A percentile compares a stretch with the other conserved stretches of the same genome.
These are phyloP conservation scores for Microchirus variegatus DNA, from an alignment of 2,797 vertebrate species.

Conservation along the genomic window DNA sequence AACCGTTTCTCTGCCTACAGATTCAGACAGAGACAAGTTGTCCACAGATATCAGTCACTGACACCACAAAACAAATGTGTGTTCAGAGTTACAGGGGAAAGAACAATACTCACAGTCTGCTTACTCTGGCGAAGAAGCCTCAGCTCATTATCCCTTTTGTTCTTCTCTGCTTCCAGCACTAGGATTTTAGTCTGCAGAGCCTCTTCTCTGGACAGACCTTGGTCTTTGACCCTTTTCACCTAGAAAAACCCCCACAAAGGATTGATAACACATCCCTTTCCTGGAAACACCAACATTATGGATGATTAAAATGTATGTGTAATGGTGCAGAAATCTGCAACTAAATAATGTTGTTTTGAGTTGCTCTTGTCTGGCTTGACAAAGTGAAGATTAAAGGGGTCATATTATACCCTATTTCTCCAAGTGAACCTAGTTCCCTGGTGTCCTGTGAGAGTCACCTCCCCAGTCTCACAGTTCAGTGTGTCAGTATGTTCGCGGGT, in stretches of 20 bases:
- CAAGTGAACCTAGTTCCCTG: no score
- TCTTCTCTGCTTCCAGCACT: constrained; percentile 84
- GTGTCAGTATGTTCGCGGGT: no score
- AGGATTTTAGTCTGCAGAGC: constrained; percentile 82
- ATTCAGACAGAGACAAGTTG: constrained; percentile 1
- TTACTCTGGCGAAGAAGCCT: constrained; percentile 78
- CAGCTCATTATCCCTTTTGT: constrained; percentile 79
- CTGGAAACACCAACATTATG: no score
- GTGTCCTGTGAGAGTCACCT: no score
- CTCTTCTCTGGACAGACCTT: constrained; percentile 76
- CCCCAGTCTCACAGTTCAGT: no score
- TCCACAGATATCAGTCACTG: neutral
- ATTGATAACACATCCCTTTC: no score
- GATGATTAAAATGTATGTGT: no score
- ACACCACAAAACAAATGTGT: neutral
- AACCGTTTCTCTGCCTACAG: constrained; percentile 83
- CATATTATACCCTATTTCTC: no score
- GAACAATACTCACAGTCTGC: constrained; percentile 77
- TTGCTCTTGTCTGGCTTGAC: no score
- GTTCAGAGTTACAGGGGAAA: neutral
- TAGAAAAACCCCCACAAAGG: constrained; percentile 44
- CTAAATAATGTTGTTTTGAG: no score
- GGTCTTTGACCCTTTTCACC: constrained; percentile 84
- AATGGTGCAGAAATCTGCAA: no score
- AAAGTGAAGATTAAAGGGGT: no score